These are phyloP conservation scores for Catostomus latipinnis DNA, from an alignment of 2,797 vertebrate genomes.

Conservation along the genomic window DNA sequence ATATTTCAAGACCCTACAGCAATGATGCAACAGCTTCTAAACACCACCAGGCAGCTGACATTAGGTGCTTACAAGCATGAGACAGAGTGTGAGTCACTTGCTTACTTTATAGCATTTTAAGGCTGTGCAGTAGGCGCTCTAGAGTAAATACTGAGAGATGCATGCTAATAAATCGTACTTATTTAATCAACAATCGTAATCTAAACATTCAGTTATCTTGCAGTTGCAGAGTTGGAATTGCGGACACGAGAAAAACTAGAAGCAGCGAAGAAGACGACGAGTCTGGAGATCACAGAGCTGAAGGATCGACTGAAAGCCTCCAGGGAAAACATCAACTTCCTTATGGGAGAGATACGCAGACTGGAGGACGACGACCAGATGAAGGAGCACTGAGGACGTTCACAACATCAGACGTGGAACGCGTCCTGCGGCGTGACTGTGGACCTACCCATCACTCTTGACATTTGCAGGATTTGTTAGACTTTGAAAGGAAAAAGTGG, in stretches of 20 bases:
- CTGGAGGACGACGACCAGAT: constrained; percentile 95
- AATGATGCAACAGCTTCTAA: constrained; percentile 98
- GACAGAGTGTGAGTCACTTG: constrained; percentile 90
- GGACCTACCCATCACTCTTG: background rate
- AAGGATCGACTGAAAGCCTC: constrained; percentile 98
- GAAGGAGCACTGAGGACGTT: constrained; percentile 85
- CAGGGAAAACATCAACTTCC: constrained; percentile 95
- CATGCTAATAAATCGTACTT: no score
- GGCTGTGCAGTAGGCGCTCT: no score
- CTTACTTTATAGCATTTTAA: background rate
- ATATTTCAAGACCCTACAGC: constrained; percentile 99
- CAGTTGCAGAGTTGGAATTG: constrained; percentile 92
- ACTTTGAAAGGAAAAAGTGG: background rate
- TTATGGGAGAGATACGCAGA: constrained; percentile 94
- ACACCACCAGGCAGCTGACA: constrained; percentile 94
- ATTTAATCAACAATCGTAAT: no score
- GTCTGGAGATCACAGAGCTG: constrained; percentile 95
- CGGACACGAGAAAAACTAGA: constrained; percentile 96
- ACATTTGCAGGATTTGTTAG: no score
- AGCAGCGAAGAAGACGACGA: constrained; percentile 93
- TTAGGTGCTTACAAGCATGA: constrained; percentile 97
- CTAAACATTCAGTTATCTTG: constrained; percentile 4
- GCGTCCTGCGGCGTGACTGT: background rate
- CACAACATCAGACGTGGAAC: background rate
- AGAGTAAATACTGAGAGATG: no score